phyloP scores from a whole-genome alignment of 2,797 vertebrate species.

The Schizopygopsis malacanthus region DNA sequence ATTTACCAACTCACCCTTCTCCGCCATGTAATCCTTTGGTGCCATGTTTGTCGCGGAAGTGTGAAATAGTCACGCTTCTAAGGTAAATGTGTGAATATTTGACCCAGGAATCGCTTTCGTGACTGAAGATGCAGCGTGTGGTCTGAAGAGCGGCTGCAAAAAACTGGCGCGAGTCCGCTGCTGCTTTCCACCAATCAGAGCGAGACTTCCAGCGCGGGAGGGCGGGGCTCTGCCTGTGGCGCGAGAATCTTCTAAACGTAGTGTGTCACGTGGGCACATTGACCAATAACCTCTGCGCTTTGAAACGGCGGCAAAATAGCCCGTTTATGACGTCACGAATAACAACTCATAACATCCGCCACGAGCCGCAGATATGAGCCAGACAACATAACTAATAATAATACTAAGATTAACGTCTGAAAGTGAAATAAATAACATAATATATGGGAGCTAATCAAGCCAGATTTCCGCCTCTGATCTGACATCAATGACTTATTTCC shows the following conservation, averaged over 20 bases:
- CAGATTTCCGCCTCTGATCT: neutral
- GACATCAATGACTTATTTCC: neutral
- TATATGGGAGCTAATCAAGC: neutral
- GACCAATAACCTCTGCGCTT: slow-evolving; percentile 62
- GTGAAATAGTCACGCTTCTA: neutral
- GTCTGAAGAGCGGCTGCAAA: slow-evolving; percentile 53
- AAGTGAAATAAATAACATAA: neutral
- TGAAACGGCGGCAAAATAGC: slow-evolving; percentile 74
- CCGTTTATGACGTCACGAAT: neutral
- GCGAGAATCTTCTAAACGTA: slow-evolving; percentile 69
- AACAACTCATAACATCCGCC: neutral
- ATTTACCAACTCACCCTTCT: slow-evolving; percentile 80
- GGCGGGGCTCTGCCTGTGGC: slow-evolving; percentile 73
- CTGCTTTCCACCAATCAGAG: slow-evolving; percentile 28
- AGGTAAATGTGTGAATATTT: neutral
- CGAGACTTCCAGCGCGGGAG: neutral
- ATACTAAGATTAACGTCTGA: neutral
- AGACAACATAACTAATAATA: neutral
- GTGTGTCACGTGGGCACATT: slow-evolving; percentile 65
- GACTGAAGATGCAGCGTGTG: neutral
- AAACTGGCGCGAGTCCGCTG: slow-evolving; percentile 81
- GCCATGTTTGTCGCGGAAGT: slow-evolving; percentile 74
- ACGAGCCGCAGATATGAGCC: neutral
- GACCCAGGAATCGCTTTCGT: rapidly evolving
- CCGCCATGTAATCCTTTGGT: slow-evolving; percentile 85